phyloP scores from a whole-genome alignment of 2,888 invertebrate species.

The Morpho helenor region DNA sequence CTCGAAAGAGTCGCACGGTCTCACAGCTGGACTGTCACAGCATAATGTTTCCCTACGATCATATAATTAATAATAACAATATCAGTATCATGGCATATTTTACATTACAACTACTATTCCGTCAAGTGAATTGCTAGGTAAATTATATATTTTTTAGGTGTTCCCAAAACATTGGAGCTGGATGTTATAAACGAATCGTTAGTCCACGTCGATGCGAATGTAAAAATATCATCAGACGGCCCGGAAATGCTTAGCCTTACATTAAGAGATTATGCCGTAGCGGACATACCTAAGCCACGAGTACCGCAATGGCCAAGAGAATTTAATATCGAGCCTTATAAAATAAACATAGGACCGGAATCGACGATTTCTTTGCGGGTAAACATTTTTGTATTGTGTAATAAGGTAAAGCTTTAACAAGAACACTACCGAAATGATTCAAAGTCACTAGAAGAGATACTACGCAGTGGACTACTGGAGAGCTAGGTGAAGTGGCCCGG shows the following conservation, averaged over 20 bases:
- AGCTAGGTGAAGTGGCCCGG: too few species aligned
- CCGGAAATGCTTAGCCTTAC: slow-evolving; percentile 71
- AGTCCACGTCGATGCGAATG: slow-evolving; percentile 72
- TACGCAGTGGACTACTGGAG: too few species aligned
- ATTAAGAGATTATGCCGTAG: slow-evolving; percentile 62
- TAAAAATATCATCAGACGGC: slow-evolving; percentile 75
- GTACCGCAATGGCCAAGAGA: slow-evolving; percentile 74
- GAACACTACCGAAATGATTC: too few species aligned
- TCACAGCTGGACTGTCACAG: too few species aligned
- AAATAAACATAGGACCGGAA: slow-evolving; percentile 66
- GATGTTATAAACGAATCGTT: slow-evolving; percentile 76
- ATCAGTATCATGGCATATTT: too few species aligned
- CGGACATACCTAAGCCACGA: slow-evolving; percentile 52
- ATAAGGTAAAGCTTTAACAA: too few species aligned
- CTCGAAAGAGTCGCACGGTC: too few species aligned
- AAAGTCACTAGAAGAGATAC: too few species aligned
- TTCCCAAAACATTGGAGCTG: slow-evolving; percentile 63
- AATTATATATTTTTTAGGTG: slow-evolving; percentile 47
- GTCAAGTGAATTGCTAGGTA: too few species aligned
- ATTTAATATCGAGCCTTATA: slow-evolving; percentile 68
- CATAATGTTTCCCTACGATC: too few species aligned
- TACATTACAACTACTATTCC: too few species aligned
- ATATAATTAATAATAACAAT: too few species aligned
- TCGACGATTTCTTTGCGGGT: slow-evolving; percentile 66
- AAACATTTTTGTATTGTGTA: slow-evolving; percentile 10